Evolutionary conservation across 2,888 invertebrate genomes (phyloP).

Genomic region (Phyllotreta cruciferae): DNA sequence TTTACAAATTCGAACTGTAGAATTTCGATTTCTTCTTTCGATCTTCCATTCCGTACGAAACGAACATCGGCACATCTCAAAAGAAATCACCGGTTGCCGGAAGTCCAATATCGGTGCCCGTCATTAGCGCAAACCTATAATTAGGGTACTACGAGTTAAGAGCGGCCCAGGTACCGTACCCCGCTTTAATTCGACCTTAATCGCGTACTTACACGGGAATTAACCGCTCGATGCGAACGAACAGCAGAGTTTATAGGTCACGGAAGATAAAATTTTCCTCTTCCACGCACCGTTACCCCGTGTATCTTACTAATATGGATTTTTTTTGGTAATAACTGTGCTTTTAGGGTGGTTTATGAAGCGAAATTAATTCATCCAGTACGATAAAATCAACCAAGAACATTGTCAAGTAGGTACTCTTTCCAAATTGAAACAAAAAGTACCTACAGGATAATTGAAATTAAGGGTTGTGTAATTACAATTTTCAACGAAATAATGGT

Average conservation of each 20-base stretch:
- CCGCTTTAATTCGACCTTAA: constrained; percentile 12
- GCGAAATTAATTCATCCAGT: too few relatives aligned
- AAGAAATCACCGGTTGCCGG: constrained; percentile 36
- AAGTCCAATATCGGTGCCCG: constrained; percentile 37
- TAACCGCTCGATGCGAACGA: constrained; percentile 1
- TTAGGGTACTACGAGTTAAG: constrained; percentile 18
- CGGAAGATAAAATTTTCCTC: constrained; percentile 4
- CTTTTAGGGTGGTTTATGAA: too few relatives aligned
- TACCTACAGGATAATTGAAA: too few relatives aligned
- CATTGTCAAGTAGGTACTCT: too few relatives aligned
- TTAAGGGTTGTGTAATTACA: too few relatives aligned
- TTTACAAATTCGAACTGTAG: not conserved
- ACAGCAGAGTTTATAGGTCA: constrained; percentile 15
- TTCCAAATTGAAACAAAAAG: too few relatives aligned
- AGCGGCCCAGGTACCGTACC: constrained; percentile 17
- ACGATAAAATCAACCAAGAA: too few relatives aligned
- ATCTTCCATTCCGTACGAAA: constrained; percentile 5
- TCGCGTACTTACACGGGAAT: constrained; percentile 14
- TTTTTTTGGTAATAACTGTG: too few relatives aligned
- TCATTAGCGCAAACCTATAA: constrained; percentile 32
- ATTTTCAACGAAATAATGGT: too few relatives aligned
- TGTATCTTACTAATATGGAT: too few relatives aligned
- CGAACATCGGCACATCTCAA: constrained; percentile 37
- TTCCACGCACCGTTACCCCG: too few relatives aligned
- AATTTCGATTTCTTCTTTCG: not conserved